Percentiles rank a stretch among this genome's conserved stretches.
Conservation (phyloP, 2,113 vertebrate species). For the Lucifuga dentata region DNA sequence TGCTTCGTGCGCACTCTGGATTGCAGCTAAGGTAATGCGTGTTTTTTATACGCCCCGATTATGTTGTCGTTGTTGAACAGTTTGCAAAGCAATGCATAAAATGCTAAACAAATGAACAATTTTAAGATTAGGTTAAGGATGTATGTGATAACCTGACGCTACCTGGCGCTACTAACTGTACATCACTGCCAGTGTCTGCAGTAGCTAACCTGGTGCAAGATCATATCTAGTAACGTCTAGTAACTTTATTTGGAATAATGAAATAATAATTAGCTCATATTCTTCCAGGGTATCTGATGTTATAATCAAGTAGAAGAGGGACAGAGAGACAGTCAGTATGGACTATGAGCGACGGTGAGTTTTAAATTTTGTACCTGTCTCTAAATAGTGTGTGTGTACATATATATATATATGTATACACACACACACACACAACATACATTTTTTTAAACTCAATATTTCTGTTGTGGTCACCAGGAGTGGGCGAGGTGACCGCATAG, state of each 20-base stretch:
- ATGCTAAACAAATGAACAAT: not conserved
- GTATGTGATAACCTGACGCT: no score
- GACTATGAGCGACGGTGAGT: slow-evolving; percentile 82
- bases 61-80: not conserved
- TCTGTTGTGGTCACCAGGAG: slow-evolving; percentile 73
- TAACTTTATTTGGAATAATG: no score
- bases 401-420: no score
- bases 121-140: no score
- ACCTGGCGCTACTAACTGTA: not conserved
- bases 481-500: slow-evolving; percentile 88
- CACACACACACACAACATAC: no score
- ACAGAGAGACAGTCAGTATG: slow-evolving; percentile 54
- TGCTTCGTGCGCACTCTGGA: slow-evolving; percentile 38
- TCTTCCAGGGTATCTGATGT: slow-evolving; percentile 28
- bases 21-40: no score
- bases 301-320: slow-evolving; percentile 18
- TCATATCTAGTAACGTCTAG: no score
- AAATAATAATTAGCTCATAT: not conserved
- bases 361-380: rapidly evolving
- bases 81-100: not conserved
- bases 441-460: no score
- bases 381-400: not conserved
- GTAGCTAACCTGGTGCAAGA: no score
- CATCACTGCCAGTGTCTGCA: no score
- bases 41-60: no score